These are phyloP conservation scores for Onthophagus taurus DNA, from an alignment of 1,140 invertebrate species.

Conservation along the genomic window DNA sequence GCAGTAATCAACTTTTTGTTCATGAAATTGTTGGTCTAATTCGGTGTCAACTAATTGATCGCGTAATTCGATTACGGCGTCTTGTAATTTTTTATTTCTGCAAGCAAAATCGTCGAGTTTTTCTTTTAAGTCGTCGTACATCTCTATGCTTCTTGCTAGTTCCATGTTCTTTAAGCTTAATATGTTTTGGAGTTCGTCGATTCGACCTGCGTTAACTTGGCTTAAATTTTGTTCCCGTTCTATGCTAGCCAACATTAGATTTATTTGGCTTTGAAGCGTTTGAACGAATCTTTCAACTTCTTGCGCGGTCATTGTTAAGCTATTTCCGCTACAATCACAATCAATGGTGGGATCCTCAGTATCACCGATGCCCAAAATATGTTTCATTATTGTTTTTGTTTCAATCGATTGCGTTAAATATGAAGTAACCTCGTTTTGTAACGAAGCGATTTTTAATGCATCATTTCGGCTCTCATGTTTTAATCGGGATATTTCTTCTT, in stretches of 20 bases:
- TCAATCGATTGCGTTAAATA: not conserved
- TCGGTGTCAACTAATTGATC: conserved; percentile 1
- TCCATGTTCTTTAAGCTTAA: conserved; percentile 7
- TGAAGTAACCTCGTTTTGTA: too few relatives aligned
- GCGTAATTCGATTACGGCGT: conserved; percentile 2
- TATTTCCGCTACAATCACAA: not conserved
- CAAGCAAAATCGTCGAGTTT: not conserved
- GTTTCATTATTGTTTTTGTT: not conserved
- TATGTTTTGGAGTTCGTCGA: conserved; percentile 11
- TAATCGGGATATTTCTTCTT: too few relatives aligned
- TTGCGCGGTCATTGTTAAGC: not conserved
- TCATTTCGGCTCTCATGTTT: too few relatives aligned
- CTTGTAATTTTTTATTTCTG: not conserved
- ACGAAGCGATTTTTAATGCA: too few relatives aligned
- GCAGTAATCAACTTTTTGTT: conserved; percentile 6
- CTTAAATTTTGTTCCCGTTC: conserved; percentile 9
- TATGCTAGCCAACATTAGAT: too few relatives aligned
- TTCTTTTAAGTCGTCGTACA: not conserved
- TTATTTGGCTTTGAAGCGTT: not conserved
- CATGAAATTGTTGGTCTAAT: not conserved
- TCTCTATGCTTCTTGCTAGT: not conserved
- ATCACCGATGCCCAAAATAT: not conserved
- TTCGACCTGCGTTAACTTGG: not conserved
- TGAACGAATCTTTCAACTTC: conserved; percentile 5
- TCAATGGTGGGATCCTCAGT: not conserved